Conservation (phyloP, 2,888 invertebrate species). For the Deroplatys truncata region DNA sequence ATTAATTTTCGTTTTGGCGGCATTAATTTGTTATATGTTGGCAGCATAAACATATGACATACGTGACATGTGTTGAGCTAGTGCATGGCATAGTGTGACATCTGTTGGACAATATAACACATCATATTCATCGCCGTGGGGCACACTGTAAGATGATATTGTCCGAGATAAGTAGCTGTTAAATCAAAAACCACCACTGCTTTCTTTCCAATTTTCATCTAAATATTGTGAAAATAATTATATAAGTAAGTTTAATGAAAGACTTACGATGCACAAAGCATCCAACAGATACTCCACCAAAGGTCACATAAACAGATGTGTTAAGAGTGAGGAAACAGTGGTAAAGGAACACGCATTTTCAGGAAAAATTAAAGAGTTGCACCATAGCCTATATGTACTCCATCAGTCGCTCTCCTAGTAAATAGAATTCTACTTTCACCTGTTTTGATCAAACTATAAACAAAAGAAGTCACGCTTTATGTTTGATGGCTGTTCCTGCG, state of each 20-base stretch:
- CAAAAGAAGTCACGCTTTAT: not conserved
- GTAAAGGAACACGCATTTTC: not conserved
- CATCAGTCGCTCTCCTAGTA: not conserved
- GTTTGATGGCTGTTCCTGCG: constrained; percentile 19
- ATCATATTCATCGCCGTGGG: too few relatives aligned
- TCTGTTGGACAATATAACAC: too few relatives aligned
- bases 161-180: not conserved
- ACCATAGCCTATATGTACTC: not conserved
- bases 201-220: not conserved
- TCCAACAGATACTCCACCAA: not conserved
- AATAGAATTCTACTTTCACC: not conserved
- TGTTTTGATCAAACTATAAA: not conserved
- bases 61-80: too few relatives aligned
- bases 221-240: too few relatives aligned
- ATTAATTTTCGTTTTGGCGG: too few relatives aligned
- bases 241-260: not conserved
- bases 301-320: not conserved
- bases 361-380: not conserved
- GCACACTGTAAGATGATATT: too few relatives aligned
- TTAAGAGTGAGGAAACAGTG: not conserved
- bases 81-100: too few relatives aligned
- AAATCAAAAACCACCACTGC: not conserved
- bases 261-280: not conserved
- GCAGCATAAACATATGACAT: too few relatives aligned
- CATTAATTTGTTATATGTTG: too few relatives aligned